Conservation (phyloP, 2,888 invertebrate species). For the Acronicta alni region DNA sequence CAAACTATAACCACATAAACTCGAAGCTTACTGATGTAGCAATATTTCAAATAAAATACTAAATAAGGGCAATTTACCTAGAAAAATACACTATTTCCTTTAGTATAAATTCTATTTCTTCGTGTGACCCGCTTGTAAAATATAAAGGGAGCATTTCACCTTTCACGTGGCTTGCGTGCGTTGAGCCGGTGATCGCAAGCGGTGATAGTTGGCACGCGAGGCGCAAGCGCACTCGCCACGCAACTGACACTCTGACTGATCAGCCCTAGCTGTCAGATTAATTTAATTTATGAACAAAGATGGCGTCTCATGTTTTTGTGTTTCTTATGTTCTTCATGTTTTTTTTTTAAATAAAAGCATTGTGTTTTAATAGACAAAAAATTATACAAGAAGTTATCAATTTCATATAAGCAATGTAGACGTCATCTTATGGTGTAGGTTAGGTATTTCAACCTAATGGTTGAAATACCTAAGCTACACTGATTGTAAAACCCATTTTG, state of each 20-base stretch:
- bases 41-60: not conserved
- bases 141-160: slow-evolving; percentile 45
- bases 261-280: slow-evolving; percentile 49
- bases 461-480: too few relatives aligned
- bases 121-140: slow-evolving; percentile 51
- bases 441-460: too few relatives aligned
- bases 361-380: too few relatives aligned
- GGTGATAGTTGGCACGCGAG: slow-evolving; percentile 67
- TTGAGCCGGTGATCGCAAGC: slow-evolving; percentile 56
- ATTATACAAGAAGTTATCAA: too few relatives aligned
- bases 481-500: too few relatives aligned
- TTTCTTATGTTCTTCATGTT: too few relatives aligned
- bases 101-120: slow-evolving; percentile 5
- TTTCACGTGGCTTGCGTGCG: slow-evolving; percentile 62
- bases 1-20: too few relatives aligned
- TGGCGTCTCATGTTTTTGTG: slow-evolving; percentile 34
- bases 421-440: too few relatives aligned
- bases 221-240: slow-evolving; percentile 58
- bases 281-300: slow-evolving; percentile 48
- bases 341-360: too few relatives aligned
- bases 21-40: too few relatives aligned
- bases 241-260: slow-evolving; percentile 51
- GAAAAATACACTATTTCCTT: slow-evolving; percentile 16
- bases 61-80: not conserved
- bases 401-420: too few relatives aligned